Base-by-base conservation (phyloP, 2,888 invertebrate genomes). In the Caenorhabditis plicata region DNA sequence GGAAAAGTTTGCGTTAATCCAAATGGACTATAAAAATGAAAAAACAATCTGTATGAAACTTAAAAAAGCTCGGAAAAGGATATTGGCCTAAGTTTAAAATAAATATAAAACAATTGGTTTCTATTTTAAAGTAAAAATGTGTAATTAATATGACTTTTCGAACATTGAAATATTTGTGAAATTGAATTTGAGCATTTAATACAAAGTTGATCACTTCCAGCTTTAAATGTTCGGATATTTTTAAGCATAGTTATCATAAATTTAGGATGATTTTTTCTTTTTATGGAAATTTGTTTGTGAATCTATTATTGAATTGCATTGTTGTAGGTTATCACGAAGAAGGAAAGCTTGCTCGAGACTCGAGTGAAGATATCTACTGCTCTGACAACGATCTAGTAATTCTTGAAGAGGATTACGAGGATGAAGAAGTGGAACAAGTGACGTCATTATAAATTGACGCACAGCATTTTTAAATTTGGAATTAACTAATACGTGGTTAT, bases 371-470 rank as follows among this genome's bases (percentile, higher is more conserved):
- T 7, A 45, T 66, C 36, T 69, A 65, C 40, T 64, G 58, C 23
- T 73, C 72, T 7, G 72, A 73, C 57, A 63, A 52, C 27, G 72
- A 70, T 42, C 48, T 70, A 27, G 68, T 73, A 11, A 70, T 72
- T 41, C 52, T 68, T 35, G 72, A 73, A 48, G 72, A 73, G 46
- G 69, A 73, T 31, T 61, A 64, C 46, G 68, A 69, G 31, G 72
- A 71, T 33, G 72, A 65, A 22, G 68, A 68, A 15, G 66, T 64
- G 17, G 58, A 53, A 35, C 65, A 57, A 43, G 61, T 65, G 32
- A 65, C 65, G 35, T 51, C 65, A 4, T 54, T 65, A 19, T 65
- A 32, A 60, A 9, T 23, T 9, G 22, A 44, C 8, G n/a, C 19
- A 15, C 13, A 8, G 4, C 23, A 25, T 1, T 33, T 17, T 42